Percentiles rank a stretch among this genome's conserved stretches.
Evolutionary conservation across 2,797 vertebrate species (phyloP).

Genomic region (Macropus fuliginosus): DNA sequence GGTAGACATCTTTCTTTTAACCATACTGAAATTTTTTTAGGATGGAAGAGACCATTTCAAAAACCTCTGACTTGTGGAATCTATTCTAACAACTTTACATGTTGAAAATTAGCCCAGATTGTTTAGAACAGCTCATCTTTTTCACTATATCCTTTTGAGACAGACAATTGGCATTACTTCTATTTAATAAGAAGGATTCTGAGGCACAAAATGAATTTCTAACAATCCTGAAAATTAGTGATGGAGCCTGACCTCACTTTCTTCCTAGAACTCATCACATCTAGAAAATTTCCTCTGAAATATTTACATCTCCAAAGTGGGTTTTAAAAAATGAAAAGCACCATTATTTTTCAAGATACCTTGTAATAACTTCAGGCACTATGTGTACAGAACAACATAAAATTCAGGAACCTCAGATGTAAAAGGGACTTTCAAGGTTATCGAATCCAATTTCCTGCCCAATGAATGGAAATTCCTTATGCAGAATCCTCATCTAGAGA

Average conservation of each 20-base stretch:
- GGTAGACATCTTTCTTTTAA: slow-evolving; percentile 28
- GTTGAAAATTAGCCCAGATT: slow-evolving; percentile 3
- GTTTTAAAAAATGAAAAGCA: background rate
- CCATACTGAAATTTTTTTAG: slow-evolving; percentile 26
- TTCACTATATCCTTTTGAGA: background rate
- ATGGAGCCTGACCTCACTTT: background rate
- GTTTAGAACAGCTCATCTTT: background rate
- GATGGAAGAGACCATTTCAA: slow-evolving; percentile 31
- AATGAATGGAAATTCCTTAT: background rate
- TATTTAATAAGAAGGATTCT: background rate
- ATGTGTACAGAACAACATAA: background rate
- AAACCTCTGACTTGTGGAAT: slow-evolving; percentile 26
- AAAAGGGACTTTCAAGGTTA: background rate
- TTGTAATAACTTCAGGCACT: background rate
- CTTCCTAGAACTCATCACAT: slow-evolving; percentile 36
- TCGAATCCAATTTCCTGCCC: background rate
- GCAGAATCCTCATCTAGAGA: background rate
- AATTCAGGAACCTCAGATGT: background rate
- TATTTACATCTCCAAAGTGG: background rate
- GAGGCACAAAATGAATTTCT: slow-evolving; percentile 9
- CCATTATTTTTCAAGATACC: background rate
- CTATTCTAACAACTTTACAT: background rate
- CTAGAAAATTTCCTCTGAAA: background rate
- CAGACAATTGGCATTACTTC: background rate
- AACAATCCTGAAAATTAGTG: background rate